These are phyloP conservation scores for Ruditapes philippinarum DNA, from an alignment of 1,140 invertebrate genomes.

Conservation along the genomic window DNA sequence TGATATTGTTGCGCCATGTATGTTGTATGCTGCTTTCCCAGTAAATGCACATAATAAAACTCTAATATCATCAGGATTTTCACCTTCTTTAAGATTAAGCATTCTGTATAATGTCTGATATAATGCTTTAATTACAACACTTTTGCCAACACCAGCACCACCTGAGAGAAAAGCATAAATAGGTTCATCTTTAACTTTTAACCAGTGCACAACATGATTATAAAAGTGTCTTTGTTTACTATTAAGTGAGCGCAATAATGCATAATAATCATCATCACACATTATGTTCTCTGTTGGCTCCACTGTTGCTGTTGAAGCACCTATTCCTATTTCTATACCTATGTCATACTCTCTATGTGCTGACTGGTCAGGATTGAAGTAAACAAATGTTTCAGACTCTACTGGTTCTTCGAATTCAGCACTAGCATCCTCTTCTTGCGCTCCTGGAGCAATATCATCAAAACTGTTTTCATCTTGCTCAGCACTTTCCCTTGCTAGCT, in stretches of 20 bases:
- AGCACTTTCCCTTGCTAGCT: constrained; percentile 24
- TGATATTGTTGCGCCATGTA: constrained; percentile 57
- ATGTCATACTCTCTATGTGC: constrained; percentile 54
- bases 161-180: constrained; percentile 40
- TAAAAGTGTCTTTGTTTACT: not conserved
- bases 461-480: not conserved
- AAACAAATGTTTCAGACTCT: constrained; percentile 48
- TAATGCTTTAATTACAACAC: constrained; percentile 40
- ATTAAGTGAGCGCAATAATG: not conserved
- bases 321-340: constrained; percentile 39
- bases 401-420: constrained; percentile 17
- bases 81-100: constrained; percentile 36
- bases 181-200: not conserved
- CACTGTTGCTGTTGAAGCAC: not conserved
- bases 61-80: constrained; percentile 59
- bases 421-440: constrained; percentile 27
- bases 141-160: constrained; percentile 71
- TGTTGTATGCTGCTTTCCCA: constrained; percentile 72
- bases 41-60: constrained; percentile 62
- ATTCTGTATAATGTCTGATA: constrained; percentile 55
- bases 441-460: constrained; percentile 41
- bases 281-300: not conserved
- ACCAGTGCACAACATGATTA: constrained; percentile 52
- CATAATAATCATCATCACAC: not conserved
- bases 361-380: constrained; percentile 33